Conservation (phyloP, 2,113 vertebrate genomes). For the Etia nguti region DNA sequence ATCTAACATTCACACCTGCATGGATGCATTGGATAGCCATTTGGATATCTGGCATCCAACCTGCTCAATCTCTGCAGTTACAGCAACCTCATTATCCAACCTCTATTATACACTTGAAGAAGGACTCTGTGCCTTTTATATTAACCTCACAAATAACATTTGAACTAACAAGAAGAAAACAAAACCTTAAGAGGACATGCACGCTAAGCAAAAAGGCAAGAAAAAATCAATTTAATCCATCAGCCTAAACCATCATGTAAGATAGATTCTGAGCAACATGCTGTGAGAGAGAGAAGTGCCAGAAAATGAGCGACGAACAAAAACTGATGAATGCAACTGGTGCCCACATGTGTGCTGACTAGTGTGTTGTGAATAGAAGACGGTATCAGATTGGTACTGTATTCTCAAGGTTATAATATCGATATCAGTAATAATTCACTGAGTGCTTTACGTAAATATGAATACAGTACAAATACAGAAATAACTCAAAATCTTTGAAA, state of each 20-base stretch:
- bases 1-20: not conserved
- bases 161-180: not conserved
- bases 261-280: not conserved
- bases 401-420: not conserved
- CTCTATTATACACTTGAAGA: not conserved
- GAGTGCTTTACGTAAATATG: not conserved
- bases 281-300: not conserved
- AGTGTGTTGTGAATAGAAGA: not conserved
- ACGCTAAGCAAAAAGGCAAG: not conserved
- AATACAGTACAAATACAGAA: not conserved
- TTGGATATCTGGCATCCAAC: not conserved
- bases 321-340: not conserved
- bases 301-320: not conserved
- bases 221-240: accelerated
- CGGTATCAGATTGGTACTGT: not conserved
- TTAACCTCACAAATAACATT: not conserved
- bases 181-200: not conserved
- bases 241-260: not conserved
- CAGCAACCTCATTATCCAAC: not conserved
- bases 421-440: not conserved
- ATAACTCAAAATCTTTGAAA: not conserved
- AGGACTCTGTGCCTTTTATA: not conserved
- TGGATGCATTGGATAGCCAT: not conserved
- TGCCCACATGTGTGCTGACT: not conserved
- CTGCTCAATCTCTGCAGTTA: not conserved